Evolutionary conservation across 2,113 vertebrate species (phyloP).

Genomic region (Takifugu flavidus): DNA sequence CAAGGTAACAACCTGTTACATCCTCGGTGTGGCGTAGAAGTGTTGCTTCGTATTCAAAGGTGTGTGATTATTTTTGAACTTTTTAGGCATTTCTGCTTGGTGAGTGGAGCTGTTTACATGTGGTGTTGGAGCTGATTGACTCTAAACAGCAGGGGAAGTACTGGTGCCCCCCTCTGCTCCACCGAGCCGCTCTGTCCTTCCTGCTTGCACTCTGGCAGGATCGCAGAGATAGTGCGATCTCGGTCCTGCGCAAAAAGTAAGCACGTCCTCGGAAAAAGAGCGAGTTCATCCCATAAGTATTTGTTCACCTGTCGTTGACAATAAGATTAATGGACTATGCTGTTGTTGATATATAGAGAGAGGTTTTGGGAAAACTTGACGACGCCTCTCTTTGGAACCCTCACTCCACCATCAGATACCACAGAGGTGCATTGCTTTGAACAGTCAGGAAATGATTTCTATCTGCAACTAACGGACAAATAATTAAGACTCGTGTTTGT

Average conservation of each 20-base stretch:
- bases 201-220: conserved; percentile 97
- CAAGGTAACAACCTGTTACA: conserved; percentile 78
- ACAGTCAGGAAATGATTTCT: not conserved
- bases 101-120: conserved; percentile 93
- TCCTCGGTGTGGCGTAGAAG: not conserved
- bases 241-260: conserved; percentile 90
- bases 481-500: not conserved
- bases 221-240: conserved; percentile 92
- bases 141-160: conserved; percentile 87
- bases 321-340: not conserved
- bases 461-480: not conserved
- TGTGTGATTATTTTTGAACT: not conserved
- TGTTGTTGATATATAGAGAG: conserved; percentile 71
- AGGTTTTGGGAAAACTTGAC: conserved; percentile 97
- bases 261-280: not conserved
- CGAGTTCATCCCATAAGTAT: not conserved
- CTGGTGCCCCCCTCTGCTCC: conserved; percentile 91
- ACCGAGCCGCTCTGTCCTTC: conserved; percentile 89
- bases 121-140: conserved; percentile 89
- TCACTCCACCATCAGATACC: conserved; percentile 83
- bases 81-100: conserved; percentile 91
- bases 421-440: conserved; percentile 80
- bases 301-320: not conserved
- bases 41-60: no score
- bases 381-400: conserved; percentile 86